Percentiles rank a stretch among this genome's conserved stretches.
Conservation (phyloP, 2,888 invertebrate species). For the Thecocarcelia acutangulata region DNA sequence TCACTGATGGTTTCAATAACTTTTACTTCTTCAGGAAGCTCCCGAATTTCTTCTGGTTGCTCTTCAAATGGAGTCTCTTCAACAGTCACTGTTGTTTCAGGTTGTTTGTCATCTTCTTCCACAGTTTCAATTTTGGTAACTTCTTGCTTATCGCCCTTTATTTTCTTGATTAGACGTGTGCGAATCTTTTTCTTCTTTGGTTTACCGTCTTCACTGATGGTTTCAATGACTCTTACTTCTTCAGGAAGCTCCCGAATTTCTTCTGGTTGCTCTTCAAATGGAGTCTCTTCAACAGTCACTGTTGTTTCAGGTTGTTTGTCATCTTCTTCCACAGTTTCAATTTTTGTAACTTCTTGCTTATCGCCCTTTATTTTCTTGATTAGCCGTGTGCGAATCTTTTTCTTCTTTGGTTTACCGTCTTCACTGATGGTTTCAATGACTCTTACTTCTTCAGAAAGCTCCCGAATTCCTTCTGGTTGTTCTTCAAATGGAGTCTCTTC, state of each 20-base stretch:
- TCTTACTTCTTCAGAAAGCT: slow-evolving; percentile 76
- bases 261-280: background rate
- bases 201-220: slow-evolving; percentile 36
- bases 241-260: slow-evolving; percentile 72
- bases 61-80: background rate
- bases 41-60: background rate
- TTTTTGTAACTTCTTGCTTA: slow-evolving; percentile 76
- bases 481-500: slow-evolving; percentile 74
- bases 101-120: slow-evolving; percentile 36
- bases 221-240: slow-evolving; percentile 53
- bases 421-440: slow-evolving; percentile 76
- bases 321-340: slow-evolving; percentile 77
- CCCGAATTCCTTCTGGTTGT: slow-evolving; percentile 74
- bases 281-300: slow-evolving; percentile 73
- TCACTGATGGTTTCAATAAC: background rate
- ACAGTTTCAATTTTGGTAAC: slow-evolving; percentile 36
- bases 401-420: slow-evolving; percentile 71
- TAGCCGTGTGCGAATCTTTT: slow-evolving; percentile 71
- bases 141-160: slow-evolving; percentile 38
- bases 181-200: slow-evolving; percentile 44
- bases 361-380: slow-evolving; percentile 70
- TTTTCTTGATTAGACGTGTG: slow-evolving; percentile 34
- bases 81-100: slow-evolving; percentile 21
- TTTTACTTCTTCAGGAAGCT: slow-evolving; percentile 10
- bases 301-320: slow-evolving; percentile 74